phyloP scores from a whole-genome alignment of 2,797 vertebrate genomes.

The Sebastes paucispinis region DNA sequence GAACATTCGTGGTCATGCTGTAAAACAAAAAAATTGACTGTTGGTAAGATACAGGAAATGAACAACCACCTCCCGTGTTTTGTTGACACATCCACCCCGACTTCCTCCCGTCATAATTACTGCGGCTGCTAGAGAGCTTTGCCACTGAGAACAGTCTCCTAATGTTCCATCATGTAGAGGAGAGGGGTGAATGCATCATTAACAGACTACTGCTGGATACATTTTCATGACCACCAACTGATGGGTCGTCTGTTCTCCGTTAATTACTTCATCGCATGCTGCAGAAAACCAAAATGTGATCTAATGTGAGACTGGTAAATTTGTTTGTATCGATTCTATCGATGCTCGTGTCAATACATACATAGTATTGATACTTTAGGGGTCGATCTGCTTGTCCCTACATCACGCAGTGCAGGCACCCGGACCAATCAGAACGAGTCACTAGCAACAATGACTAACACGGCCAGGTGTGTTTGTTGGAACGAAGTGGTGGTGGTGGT shows the following conservation, averaged over 20 bases:
- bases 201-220: neutral
- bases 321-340: neutral
- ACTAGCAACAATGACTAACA: neutral
- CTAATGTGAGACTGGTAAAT: neutral
- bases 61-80: neutral
- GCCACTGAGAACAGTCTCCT: neutral
- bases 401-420: neutral
- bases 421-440: neutral
- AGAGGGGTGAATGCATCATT: neutral
- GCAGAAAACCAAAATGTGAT: neutral
- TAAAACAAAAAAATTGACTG: neutral
- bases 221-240: neutral
- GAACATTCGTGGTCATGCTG: neutral
- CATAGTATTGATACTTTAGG: neutral
- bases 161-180: neutral
- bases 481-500: neutral
- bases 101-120: neutral
- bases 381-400: neutral
- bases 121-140: neutral
- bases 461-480: neutral
- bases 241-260: neutral
- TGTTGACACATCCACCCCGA: neutral
- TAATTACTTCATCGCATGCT: neutral
- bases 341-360: neutral
- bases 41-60: neutral